Evolutionary conservation across 2,113 vertebrate genomes (phyloP).

Genomic region (Scopus umbretta): DNA sequence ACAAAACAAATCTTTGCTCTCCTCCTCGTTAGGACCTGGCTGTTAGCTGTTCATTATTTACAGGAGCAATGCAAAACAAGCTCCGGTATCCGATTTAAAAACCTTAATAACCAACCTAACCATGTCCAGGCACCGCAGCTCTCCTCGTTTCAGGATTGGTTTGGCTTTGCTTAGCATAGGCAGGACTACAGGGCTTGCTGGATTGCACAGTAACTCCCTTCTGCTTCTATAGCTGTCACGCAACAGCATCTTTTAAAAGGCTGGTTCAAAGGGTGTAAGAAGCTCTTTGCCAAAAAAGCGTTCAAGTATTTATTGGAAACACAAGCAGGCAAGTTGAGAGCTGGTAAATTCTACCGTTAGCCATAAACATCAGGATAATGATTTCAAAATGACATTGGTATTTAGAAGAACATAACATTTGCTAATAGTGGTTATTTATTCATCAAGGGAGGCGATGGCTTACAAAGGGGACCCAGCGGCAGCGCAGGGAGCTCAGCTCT

Average conservation of each 20-base stretch:
- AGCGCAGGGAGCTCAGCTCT: background rate
- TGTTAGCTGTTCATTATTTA: background rate
- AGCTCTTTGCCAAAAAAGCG: background rate
- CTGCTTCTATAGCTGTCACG: background rate
- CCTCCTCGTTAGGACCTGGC: background rate
- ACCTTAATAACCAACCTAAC: background rate
- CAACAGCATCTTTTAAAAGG: background rate
- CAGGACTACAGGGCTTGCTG: background rate
- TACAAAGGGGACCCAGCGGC: background rate
- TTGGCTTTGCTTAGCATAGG: background rate
- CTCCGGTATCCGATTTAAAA: background rate
- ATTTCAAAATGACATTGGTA: background rate
- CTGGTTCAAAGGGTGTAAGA: background rate
- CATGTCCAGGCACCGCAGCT: rapidly evolving
- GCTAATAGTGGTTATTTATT: background rate
- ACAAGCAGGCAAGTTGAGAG: background rate
- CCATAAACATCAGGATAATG: background rate
- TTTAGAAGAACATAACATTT: background rate
- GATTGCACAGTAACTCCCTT: background rate
- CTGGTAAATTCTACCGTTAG: background rate
- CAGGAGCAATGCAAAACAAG: background rate
- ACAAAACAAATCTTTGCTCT: background rate
- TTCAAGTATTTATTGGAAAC: background rate
- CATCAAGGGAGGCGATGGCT: background rate
- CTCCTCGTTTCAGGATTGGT: background rate